Evolutionary conservation across 2,888 invertebrate genomes (phyloP), one percentile per base, ranked within the genome.

Genomic region (Agrochola circellaris): DNA sequence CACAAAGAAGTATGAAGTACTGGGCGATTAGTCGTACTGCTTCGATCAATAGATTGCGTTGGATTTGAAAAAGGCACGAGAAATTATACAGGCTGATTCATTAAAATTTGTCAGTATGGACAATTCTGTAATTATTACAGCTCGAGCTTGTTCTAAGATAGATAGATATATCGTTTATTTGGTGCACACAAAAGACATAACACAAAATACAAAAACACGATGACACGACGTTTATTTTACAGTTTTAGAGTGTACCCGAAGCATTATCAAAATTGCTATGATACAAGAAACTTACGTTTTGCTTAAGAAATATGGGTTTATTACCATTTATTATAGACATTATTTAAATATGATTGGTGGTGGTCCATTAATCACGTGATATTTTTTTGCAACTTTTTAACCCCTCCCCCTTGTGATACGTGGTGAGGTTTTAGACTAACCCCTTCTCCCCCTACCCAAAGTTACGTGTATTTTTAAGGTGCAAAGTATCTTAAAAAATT

Each of bases 1-100:
- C 51, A 81, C 72, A 73, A 75, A 74, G 77, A 70, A 68, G 23
- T 48, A 42, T 42, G 67, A 58, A 75, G 74, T 71, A 51, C 5
- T 62, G 30, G 34, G 48, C 62, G 65, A 66, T 77, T 72, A 77
- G 45, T 30, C 0, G 34, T 51, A 61, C 48, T 56, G 56, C 58
- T 66, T 45, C 45, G 62, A 48, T 72, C 68, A 60, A 60, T 60
- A 56, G n/a, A 56, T 15, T 68, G 42, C 23, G 26, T 45, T 2
- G 23, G 26, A 30, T 67, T 67, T 58, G 7, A 2, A 70, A 20
- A 26, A n/a, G 42, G 0, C 1, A 51, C 17, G 23, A 6, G 23
- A 26, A 54, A 77, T 58, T 60, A 30, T 8, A 34, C 4, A 54
- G n/a, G 8, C 0, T 42, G 20, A 13, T 62, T 62, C 42, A 61